Base-by-base conservation (phyloP, 2,113 vertebrate species). In the Ptyas mucosa region DNA sequence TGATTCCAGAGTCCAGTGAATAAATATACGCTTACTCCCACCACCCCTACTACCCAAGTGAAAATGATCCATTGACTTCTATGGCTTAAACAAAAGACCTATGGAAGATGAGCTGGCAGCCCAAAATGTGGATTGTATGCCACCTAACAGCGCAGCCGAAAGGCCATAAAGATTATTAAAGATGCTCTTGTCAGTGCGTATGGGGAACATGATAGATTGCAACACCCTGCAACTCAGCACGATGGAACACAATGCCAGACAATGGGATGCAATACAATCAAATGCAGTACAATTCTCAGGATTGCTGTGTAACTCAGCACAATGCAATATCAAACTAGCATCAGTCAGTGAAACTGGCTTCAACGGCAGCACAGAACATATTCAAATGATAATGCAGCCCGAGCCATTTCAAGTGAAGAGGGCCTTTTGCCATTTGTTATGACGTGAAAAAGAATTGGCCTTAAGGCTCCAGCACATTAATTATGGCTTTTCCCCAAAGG, bases 121-220 rank as follows among this genome's bases (percentile, higher is more conserved):
- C 75, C n/a, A 75, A 58, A 53, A 23, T 49, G 57, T 57, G 43
- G 75, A 7, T 75, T 54, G 26, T 94, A 90, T 92, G 52, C 93
- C 39, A 43, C 69, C 26, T 39, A 64, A 53, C n/a, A 18, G n/a
- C 20, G 11, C 53, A 26, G 92, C 89, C 64, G 86, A 90, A 85
- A 93, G 92, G 92, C 92, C 92, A 93, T 87, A 91, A 34, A 89
- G 69, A 89, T 94, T 81, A 52, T 86, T 89, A 92, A 89, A 75
- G 81, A 89, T 54, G 89, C 92, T 90, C 75, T 90, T 89, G 93
- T 89, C 89, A 89, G 88, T 43, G 26, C 1, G 9, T 20, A 55
- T 34, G 34, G 90, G 88, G 93, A 91, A 88, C 90, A 85, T 91
- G 93, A 89, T 93, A 86, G 92, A 93, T 93, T 93, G 89, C 93